Base-by-base conservation (phyloP, 2,113 vertebrate genomes). In the Poeciliopsis retropinna region DNA sequence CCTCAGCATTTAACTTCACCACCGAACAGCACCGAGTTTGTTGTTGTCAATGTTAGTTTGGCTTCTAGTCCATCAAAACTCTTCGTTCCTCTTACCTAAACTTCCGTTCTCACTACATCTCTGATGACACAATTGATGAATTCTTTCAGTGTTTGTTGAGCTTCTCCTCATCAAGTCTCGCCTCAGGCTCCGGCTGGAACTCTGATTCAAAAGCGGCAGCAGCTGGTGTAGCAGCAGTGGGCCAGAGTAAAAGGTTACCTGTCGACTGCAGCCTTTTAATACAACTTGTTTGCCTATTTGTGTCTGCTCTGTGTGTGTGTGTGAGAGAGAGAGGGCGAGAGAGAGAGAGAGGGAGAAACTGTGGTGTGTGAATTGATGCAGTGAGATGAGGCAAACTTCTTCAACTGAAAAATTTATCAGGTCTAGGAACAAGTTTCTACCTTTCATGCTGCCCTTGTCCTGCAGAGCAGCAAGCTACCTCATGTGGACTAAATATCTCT, bases 331-430 rank as follows among this genome's bases (percentile, higher is more conserved):
- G 78, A 73, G 67, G 0, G 39, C 4, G 39, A 1, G 39, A 15
- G 39, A 0, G 13, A 1, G 39, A 41, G 63, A 85, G 39, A 41
- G 14, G 14, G 39, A 41, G 39, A 17, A 47, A 81, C 62, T 70
- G 78, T 63, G 67, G n/a, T 70, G 61, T 34, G 81, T 89, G 86
- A 90, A 75, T 34, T 90, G 87, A 93, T 91, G 87, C 76, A 79
- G 83, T 82, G 87, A 90, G 92, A 93, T 85, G 67, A 86, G 73
- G 82, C 71, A 1, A 80, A 87, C 67, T 83, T 84, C 76, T 84
- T 29, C 41, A 30, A 32, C 82, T 93, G 67, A 92, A 93, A 93
- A 88, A 93, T 92, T 93, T 63, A 93, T 86, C 70, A 51, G 76
- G 73, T 67, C 64, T 29, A 60, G 65, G 81, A 83, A 86, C 11